Conservation (phyloP, 2,113 vertebrate genomes). For the Platysteira castanea region DNA sequence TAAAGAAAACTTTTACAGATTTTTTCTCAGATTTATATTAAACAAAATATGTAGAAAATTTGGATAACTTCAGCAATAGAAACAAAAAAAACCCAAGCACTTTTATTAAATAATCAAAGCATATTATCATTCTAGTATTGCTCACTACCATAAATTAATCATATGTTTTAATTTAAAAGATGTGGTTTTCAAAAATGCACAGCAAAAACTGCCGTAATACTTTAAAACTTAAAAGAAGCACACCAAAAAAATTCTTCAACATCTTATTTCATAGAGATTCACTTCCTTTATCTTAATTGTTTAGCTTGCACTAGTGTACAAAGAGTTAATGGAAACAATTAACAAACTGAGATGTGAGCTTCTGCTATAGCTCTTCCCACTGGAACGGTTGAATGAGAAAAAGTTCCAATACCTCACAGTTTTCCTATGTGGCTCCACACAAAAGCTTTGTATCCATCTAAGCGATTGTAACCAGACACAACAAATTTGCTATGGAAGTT, state of each 20-base stretch:
- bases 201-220: background rate
- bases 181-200: background rate
- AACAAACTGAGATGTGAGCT: background rate
- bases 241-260: background rate
- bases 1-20: background rate
- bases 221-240: background rate
- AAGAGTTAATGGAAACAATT: background rate
- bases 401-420: background rate
- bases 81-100: background rate
- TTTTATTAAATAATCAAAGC: background rate
- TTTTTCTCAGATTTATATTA: background rate
- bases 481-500: background rate
- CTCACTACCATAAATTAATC: background rate
- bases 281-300: background rate
- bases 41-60: background rate
- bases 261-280: background rate
- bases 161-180: background rate
- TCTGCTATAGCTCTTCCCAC: background rate
- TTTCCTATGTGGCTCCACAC: background rate
- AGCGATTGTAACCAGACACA: background rate
- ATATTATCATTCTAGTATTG: background rate
- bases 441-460: background rate
- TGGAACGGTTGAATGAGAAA: background rate
- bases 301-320: background rate
- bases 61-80: background rate